phyloP scores from a whole-genome alignment of 2,113 vertebrate species.

The Spheniscus mendiculus region DNA sequence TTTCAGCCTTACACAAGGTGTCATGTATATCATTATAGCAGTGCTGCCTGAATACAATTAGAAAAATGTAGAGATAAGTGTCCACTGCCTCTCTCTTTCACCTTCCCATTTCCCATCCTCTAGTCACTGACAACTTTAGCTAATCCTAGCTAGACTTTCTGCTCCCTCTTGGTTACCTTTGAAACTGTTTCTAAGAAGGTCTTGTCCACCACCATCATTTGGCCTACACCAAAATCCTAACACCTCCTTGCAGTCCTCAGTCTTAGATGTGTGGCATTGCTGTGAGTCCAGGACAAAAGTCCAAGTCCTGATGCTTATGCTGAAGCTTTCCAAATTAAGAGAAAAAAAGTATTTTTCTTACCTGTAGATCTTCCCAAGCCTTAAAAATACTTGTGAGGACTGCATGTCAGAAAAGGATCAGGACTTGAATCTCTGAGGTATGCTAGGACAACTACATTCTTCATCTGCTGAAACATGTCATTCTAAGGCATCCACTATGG shows the following conservation, averaged over 20 bases:
- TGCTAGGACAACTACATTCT: neutral
- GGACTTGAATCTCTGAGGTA: neutral
- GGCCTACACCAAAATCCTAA: neutral
- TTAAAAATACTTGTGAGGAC: neutral
- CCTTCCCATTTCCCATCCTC: neutral
- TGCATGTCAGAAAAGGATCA: neutral
- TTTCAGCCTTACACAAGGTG: neutral
- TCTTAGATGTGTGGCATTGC: neutral
- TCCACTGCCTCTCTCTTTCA: neutral
- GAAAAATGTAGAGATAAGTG: neutral
- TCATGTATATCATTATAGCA: neutral
- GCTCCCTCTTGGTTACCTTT: neutral
- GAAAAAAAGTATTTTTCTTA: neutral
- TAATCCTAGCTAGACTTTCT: neutral
- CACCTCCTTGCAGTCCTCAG: neutral
- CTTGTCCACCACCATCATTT: rapidly evolving
- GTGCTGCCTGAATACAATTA: neutral
- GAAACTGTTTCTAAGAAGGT: neutral
- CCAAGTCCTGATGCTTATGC: neutral
- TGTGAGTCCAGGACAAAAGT: neutral
- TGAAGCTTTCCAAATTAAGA: neutral
- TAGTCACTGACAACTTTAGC: neutral
- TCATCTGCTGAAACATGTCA: neutral
- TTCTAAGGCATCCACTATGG: neutral
- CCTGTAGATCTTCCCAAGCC: neutral